Percentiles rank a stretch among this genome's conserved stretches.
These are phyloP conservation scores for Heliconius congener DNA, from an alignment of 1,140 invertebrate genomes.

Conservation along the genomic window DNA sequence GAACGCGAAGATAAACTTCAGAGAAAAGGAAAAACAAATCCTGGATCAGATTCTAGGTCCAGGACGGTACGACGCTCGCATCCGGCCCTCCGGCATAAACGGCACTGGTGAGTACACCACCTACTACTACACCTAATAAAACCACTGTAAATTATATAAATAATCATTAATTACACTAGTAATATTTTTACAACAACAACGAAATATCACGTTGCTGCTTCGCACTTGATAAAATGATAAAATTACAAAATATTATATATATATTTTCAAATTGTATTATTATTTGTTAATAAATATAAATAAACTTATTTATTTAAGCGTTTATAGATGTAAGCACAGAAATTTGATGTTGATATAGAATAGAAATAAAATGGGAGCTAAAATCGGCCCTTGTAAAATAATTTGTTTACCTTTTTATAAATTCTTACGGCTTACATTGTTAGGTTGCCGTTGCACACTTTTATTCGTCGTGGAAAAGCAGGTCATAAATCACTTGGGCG, in stretches of 20 bases:
- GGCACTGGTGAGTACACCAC: constrained; percentile 89
- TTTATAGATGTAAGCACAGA: background rate
- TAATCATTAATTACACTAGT: background rate
- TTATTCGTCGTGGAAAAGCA: background rate
- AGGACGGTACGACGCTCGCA: constrained; percentile 94
- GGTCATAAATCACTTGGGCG: constrained; percentile 29
- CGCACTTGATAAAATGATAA: constrained; percentile 21
- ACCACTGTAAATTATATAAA: constrained; percentile 33
- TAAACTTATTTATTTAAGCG: background rate
- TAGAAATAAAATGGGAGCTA: constrained; percentile 17
- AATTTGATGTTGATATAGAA: background rate
- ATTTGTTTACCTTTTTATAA: background rate
- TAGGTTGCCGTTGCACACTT: constrained; percentile 1
- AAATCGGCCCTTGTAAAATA: constrained; percentile 22
- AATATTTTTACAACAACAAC: background rate
- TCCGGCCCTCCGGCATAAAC: constrained; percentile 95
- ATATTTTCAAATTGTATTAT: background rate
- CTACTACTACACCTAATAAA: background rate
- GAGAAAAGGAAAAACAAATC: constrained; percentile 96
- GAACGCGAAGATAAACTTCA: constrained; percentile 90
- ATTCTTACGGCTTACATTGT: background rate
- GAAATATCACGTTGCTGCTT: constrained; percentile 18
- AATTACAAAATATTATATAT: background rate
- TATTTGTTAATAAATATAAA: background rate
- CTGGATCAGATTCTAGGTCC: constrained; percentile 95